Percentiles rank a stretch among this genome's conserved stretches.
Evolutionary conservation across 37 sponge, comb jelly and placozoan genomes (phyloP).

Genomic region (Hormiphora californensis): DNA sequence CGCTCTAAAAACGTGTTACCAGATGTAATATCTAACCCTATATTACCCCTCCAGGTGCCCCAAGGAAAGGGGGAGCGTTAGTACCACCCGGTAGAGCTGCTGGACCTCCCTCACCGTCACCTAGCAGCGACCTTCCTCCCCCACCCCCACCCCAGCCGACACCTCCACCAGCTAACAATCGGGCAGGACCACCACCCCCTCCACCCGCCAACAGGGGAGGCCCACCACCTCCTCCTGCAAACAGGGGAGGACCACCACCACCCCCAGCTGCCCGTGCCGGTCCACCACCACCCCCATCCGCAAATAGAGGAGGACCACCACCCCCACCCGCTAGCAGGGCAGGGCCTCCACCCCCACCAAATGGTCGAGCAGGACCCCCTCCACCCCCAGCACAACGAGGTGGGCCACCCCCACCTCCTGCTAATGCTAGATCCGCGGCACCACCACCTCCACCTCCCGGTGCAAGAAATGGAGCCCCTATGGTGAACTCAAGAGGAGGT

Average conservation of each 20-base stretch:
- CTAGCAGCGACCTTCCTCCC: neutral
- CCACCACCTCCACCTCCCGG: neutral
- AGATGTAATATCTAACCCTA: too few relatives aligned
- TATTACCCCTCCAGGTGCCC: slow-evolving; percentile 47
- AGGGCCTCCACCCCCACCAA: slow-evolving; percentile 11
- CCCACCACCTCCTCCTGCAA: neutral
- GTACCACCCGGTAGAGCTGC: slow-evolving; percentile 12
- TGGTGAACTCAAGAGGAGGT: neutral
- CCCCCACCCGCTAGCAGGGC: neutral
- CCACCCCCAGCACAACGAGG: slow-evolving; percentile 16
- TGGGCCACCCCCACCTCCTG: slow-evolving; percentile 36
- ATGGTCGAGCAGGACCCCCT: neutral
- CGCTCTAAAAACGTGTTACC: neutral
- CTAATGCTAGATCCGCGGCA: neutral
- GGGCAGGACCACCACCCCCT: neutral
- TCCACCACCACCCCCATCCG: neutral
- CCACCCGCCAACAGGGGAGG: neutral
- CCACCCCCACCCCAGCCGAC: neutral
- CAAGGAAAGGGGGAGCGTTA: slow-evolving; percentile 41
- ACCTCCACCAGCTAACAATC: neutral
- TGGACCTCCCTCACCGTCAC: neutral
- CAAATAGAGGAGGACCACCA: neutral
- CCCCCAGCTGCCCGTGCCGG: neutral
- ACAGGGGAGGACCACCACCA: neutral
- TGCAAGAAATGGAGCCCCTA: slow-evolving; percentile 1